These are phyloP conservation scores for Rhea americana DNA, from an alignment of 2,113 vertebrate genomes.

Conservation along the genomic window DNA sequence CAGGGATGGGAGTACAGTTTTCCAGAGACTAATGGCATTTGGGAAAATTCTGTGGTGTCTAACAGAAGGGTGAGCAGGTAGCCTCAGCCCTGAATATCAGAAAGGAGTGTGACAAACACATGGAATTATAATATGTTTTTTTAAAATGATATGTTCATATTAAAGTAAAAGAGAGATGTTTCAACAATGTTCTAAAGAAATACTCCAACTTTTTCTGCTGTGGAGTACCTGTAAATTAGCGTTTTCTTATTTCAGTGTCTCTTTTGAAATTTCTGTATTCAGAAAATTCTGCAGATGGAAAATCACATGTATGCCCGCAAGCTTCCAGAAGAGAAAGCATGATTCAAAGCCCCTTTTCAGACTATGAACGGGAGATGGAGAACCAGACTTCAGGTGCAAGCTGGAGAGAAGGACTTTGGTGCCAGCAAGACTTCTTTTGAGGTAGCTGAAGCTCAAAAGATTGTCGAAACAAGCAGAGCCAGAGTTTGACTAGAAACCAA, in stretches of 20 bases:
- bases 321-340: neutral
- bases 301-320: neutral
- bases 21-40: neutral
- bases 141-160: neutral
- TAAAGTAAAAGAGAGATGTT: neutral
- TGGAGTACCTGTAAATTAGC: conserved; percentile 3
- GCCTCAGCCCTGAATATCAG: neutral
- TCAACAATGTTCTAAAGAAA: neutral
- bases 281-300: neutral
- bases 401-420: conserved; percentile 17
- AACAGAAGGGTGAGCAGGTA: fast-evolving
- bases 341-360: conserved; percentile 7
- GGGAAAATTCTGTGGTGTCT: neutral
- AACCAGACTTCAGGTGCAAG: conserved; percentile 17
- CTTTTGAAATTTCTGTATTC: conserved; percentile 32
- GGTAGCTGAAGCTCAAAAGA: conserved; percentile 22
- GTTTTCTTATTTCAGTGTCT: neutral
- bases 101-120: neutral
- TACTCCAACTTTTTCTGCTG: neutral
- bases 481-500: conserved; percentile 4
- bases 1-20: neutral
- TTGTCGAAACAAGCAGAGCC: neutral
- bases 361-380: neutral
- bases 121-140: neutral
- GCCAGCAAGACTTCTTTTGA: neutral